Base-by-base conservation (phyloP, 2,797 vertebrate species). In the Streptopelia turtur region DNA sequence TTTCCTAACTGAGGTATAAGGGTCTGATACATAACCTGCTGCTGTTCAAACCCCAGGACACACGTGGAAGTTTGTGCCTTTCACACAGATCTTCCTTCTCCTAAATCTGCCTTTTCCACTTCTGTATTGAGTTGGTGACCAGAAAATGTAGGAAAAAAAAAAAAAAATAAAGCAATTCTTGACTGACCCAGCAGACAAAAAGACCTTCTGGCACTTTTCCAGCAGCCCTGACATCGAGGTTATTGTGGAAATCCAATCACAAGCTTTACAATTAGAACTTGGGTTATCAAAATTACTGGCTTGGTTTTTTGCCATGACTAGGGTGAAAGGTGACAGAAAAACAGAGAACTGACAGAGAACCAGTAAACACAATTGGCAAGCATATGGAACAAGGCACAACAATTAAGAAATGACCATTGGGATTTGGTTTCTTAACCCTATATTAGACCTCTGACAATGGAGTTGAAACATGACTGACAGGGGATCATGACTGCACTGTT, bases 301-400 rank as follows among this genome's bases (percentile, higher is more conserved):
- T 91, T 90, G 87, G 59, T 96, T 96, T 96, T 96, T 92, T 69
- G 39, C 50, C 74, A 33, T 0, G 0, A 68, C 61, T 71, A 24
- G 47, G 79, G 84, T 88, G 84, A 90, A 93, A 89, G 72, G 91
- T 91, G 82, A 78, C 22, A 78, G 85, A 90, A 96, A 45, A 90
- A 64, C 22, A 43, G 90, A 64, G 72, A 80, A 68, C 72, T 94
- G 87, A 47, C 21, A 83, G 30, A 85, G 55, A 81, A 72, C 5
- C 0, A 0, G 39, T 78, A 76, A 90, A 91, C 75, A 83, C 33
- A 77, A 69, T 41, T 86, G 69, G 50, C 57, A 92, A 75, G 68
- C 18, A 17, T n/a, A 41, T 47, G 69, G 61, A 23, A 33, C 61
- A 90, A 93, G 43, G 47, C 69, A 68, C 22, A 75, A 37, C 71